Evolutionary conservation across 2,797 vertebrate species (phyloP).

Genomic region (Siniperca scherzeri): DNA sequence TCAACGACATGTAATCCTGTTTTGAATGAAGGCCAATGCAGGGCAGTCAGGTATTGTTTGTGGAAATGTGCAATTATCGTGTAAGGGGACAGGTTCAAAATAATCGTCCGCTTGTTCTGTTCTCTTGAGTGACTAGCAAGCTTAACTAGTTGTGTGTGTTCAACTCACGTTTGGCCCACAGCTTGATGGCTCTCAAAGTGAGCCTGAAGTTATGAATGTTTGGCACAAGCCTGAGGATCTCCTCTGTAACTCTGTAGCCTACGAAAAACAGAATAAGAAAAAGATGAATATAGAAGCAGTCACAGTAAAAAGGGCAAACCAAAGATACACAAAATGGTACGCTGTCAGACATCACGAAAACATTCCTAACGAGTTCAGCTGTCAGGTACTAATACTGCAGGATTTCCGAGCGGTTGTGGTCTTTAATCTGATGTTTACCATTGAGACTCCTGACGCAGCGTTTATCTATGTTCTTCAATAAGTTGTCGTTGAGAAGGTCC

Average conservation of each 20-base stretch:
- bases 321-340: background rate
- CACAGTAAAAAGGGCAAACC: background rate
- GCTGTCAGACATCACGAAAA: background rate
- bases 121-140: background rate
- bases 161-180: slow-evolving; percentile 95
- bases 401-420: background rate
- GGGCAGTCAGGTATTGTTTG: background rate
- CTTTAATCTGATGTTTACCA: slow-evolving; percentile 74
- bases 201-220: slow-evolving; percentile 93
- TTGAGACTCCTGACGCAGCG: slow-evolving; percentile 93
- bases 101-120: background rate
- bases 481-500: slow-evolving; percentile 89
- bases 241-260: slow-evolving; percentile 94
- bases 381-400: background rate
- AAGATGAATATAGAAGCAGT: background rate
- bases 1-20: background rate
- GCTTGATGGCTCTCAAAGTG: slow-evolving; percentile 93
- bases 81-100: background rate
- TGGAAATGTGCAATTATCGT: background rate
- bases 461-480: slow-evolving; percentile 91
- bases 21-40: background rate
- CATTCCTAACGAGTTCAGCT: background rate
- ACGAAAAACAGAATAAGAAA: slow-evolving; percentile 7
- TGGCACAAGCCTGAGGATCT: slow-evolving; percentile 93
- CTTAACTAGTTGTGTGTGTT: slow-evolving; percentile 55